Conservation (phyloP, 2,888 invertebrate genomes). For the Drosophila leonis region DNA sequence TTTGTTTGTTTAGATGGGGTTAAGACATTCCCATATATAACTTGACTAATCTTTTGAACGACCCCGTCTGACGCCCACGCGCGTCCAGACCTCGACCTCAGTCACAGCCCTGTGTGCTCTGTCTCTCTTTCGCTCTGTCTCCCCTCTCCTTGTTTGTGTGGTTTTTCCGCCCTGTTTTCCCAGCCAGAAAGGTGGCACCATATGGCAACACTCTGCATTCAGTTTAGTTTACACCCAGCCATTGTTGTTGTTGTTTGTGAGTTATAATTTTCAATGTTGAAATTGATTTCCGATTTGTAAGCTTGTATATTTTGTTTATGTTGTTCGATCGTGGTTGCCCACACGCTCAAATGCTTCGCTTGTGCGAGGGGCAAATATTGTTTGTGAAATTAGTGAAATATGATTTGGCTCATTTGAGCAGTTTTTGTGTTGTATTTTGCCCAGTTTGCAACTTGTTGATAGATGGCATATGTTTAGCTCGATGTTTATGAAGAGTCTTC, state of each 20-base stretch:
- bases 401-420: constrained; percentile 58
- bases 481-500: constrained; percentile 27
- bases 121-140: background rate
- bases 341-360: constrained; percentile 37
- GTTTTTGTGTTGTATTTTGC: constrained; percentile 14
- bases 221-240: constrained; percentile 47
- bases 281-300: constrained; percentile 75
- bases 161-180: constrained; percentile 55
- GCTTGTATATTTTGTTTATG: constrained; percentile 38
- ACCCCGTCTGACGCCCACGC: constrained; percentile 57
- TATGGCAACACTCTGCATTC: constrained; percentile 66
- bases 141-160: constrained; percentile 18
- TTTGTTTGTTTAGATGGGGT: constrained; percentile 80
- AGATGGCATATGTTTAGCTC: constrained; percentile 19
- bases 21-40: constrained; percentile 77
- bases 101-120: constrained; percentile 22
- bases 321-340: constrained; percentile 59
- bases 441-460: constrained; percentile 39
- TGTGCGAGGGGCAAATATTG: constrained; percentile 34
- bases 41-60: constrained; percentile 61
- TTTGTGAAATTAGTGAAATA: constrained; percentile 67
- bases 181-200: constrained; percentile 73
- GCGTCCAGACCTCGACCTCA: constrained; percentile 60
- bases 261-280: constrained; percentile 70
- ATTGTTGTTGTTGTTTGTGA: constrained; percentile 37